A percentile compares a stretch with the other conserved stretches of the same genome.
These are phyloP conservation scores for Saturnia pavonia DNA, from an alignment of 2,888 invertebrate species.

Conservation along the genomic window DNA sequence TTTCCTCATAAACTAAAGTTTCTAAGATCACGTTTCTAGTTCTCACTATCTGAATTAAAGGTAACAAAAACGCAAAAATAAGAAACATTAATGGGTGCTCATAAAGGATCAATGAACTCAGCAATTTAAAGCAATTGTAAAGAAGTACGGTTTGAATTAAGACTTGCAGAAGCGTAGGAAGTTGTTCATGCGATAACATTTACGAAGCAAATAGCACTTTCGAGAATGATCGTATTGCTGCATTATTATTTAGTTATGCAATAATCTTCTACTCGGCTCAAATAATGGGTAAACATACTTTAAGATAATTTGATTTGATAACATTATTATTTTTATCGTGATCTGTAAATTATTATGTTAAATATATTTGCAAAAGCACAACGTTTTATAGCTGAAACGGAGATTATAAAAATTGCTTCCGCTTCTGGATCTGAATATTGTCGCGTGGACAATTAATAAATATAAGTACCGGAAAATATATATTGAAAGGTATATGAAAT, in stretches of 20 bases:
- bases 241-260: neutral
- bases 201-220: slow-evolving; percentile 6
- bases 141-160: neutral
- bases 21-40: neutral
- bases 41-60: neutral
- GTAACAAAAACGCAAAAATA: neutral
- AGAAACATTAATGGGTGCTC: neutral
- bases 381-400: no score
- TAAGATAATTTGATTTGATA: neutral
- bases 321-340: neutral
- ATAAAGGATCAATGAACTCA: neutral
- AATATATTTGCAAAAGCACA: no score
- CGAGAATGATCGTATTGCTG: neutral
- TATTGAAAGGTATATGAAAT: no score
- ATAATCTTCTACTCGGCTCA: neutral
- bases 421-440: no score
- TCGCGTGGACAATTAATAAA: no score
- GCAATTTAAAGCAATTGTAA: slow-evolving; percentile 13
- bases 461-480: no score
- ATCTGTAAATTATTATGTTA: no score
- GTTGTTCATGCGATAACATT: neutral
- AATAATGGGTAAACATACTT: neutral
- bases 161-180: slow-evolving; percentile 4
- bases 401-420: no score
- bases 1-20: neutral